phyloP scores from a whole-genome alignment of 2,797 vertebrate genomes.

The Poeciliopsis gracilis region DNA sequence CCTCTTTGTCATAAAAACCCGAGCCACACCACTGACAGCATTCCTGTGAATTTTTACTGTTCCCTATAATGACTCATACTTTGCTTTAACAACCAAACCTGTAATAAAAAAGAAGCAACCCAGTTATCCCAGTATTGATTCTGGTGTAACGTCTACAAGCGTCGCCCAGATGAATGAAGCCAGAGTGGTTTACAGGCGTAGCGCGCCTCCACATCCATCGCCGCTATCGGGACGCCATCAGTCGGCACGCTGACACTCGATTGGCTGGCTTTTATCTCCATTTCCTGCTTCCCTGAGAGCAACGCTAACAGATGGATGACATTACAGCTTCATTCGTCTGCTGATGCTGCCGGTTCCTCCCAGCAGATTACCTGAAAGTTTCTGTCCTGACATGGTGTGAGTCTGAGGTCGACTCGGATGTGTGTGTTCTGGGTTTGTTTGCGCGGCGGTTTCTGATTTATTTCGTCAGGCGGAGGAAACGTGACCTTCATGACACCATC shows the following conservation, averaged over 20 bases:
- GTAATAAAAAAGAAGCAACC: conserved; percentile 63
- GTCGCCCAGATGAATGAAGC: conserved; percentile 49
- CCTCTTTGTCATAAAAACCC: conserved; percentile 48
- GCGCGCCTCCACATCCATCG: conserved; percentile 67
- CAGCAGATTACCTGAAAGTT: conserved; percentile 60
- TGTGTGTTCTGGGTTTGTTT: conserved; percentile 41
- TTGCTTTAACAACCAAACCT: conserved; percentile 63
- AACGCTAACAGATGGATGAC: conserved; percentile 83
- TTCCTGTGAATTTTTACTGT: conserved; percentile 56
- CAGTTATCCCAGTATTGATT: conserved; percentile 71
- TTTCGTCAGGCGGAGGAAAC: conserved; percentile 74
- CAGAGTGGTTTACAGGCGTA: conserved; percentile 38
- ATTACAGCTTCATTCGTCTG: conserved; percentile 76
- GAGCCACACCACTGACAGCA: conserved; percentile 25
- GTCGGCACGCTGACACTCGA: conserved; percentile 72
- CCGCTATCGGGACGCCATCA: conserved; percentile 72
- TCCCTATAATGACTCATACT: conserved; percentile 69
- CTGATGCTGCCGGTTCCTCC: conserved; percentile 59
- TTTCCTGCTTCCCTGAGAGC: conserved; percentile 69
- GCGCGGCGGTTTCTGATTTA: conserved; percentile 45
- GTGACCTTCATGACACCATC: conserved; percentile 53
- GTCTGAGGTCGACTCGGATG: conserved; percentile 45
- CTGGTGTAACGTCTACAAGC: conserved; percentile 52
- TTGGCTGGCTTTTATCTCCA: conserved; percentile 82
- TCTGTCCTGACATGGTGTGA: conserved; percentile 45